Evolutionary conservation across 2,888 invertebrate species (phyloP).

Genomic region (Noctua fimbriata): DNA sequence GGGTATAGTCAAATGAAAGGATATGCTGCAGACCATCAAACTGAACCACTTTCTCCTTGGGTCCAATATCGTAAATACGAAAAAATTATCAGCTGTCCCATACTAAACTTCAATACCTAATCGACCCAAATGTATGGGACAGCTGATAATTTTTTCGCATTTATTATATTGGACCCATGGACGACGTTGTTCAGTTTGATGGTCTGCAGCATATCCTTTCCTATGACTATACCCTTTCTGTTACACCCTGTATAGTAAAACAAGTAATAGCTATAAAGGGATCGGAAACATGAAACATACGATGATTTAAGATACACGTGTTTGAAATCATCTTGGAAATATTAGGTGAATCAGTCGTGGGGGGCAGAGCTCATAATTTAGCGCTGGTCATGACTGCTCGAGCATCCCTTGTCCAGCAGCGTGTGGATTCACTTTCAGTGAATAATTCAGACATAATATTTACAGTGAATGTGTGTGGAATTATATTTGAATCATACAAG

Average conservation of each 20-base stretch:
- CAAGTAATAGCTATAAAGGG: neutral
- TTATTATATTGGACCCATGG: no score
- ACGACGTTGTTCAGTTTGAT: no score
- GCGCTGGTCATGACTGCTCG: conserved; percentile 6
- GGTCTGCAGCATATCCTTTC: no score
- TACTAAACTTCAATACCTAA: no score
- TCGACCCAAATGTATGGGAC: no score
- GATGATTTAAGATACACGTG: conserved; percentile 16
- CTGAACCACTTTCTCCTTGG: no score
- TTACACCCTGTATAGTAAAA: neutral
- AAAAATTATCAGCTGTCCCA: no score
- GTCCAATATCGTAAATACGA: no score
- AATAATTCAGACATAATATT: conserved; percentile 43
- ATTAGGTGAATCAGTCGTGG: conserved; percentile 21
- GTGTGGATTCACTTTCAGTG: conserved; percentile 32
- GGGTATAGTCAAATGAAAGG: no score
- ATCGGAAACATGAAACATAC: conserved; percentile 9
- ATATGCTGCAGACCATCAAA: no score
- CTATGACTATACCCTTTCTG: no score
- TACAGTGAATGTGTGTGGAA: conserved; percentile 30
- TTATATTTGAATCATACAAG: conserved; percentile 64
- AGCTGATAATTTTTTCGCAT: no score
- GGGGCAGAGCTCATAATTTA: conserved; percentile 20
- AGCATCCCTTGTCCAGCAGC: conserved; percentile 32
- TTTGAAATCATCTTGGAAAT: conserved; percentile 18